Evolutionary conservation across 2,888 invertebrate genomes (phyloP).

Genomic region (Mechanitis messenoides): DNA sequence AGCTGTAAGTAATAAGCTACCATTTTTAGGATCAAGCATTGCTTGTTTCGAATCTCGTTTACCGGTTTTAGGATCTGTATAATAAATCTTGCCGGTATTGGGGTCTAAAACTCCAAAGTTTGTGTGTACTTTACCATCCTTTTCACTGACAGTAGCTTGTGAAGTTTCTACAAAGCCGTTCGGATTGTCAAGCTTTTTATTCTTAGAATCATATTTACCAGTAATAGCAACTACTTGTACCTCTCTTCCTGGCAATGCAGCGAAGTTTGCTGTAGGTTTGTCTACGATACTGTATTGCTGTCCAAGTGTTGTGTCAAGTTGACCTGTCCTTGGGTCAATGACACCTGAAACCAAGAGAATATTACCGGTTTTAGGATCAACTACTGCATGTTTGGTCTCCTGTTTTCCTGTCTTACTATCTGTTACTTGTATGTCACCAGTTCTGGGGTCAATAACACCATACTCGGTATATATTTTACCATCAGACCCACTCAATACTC

Average conservation of each 20-base stretch:
- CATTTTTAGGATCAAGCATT: conserved; percentile 70
- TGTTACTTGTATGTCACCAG: conserved; percentile 68
- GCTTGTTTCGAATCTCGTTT: conserved; percentile 79
- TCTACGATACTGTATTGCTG: conserved; percentile 79
- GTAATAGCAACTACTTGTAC: conserved; percentile 78
- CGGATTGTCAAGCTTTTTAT: conserved; percentile 75
- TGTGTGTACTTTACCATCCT: conserved; percentile 82
- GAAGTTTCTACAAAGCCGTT: conserved; percentile 74
- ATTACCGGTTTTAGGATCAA: conserved; percentile 73
- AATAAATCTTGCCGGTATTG: conserved; percentile 74
- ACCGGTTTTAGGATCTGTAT: conserved; percentile 78
- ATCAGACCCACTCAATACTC: conserved; percentile 74
- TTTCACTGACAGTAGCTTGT: conserved; percentile 78
- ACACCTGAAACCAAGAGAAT: conserved; percentile 74
- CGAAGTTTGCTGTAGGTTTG: conserved; percentile 71
- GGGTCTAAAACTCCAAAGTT: conserved; percentile 79
- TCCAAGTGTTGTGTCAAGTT: conserved; percentile 73
- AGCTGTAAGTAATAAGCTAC: conserved; percentile 76
- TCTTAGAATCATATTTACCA: conserved; percentile 77
- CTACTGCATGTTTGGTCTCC: conserved; percentile 60
- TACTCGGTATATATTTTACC: conserved; percentile 80
- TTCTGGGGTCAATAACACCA: conserved; percentile 79
- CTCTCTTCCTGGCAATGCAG: conserved; percentile 59
- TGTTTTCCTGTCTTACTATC: conserved; percentile 65
- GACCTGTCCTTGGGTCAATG: conserved; percentile 76